phyloP scores from a whole-genome alignment of 2,888 invertebrate species.

The Lasioglossum zephyrum region DNA sequence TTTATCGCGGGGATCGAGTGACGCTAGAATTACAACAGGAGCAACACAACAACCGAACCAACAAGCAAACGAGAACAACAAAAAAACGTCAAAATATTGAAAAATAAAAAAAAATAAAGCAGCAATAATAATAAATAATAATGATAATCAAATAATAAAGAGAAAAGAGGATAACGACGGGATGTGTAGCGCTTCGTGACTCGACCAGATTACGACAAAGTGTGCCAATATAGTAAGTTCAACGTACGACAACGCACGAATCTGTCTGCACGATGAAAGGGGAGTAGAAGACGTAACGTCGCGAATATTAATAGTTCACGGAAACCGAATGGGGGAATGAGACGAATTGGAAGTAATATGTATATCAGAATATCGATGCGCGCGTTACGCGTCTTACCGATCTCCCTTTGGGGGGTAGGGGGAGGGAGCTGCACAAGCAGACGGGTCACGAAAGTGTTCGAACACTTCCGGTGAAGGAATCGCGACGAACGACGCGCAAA shows the following conservation, averaged over 20 bases:
- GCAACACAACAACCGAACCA: conserved; percentile 19
- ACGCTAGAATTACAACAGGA: conserved; percentile 64
- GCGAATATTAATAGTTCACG: conserved; percentile 15
- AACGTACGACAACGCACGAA: conserved; percentile 33
- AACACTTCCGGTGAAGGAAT: conserved; percentile 6
- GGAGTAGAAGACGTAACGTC: conserved; percentile 17
- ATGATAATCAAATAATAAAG: conserved; percentile 37
- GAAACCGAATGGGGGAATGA: background rate
- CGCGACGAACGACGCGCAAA: conserved; percentile 6
- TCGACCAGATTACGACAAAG: conserved; percentile 60
- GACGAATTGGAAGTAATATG: background rate
- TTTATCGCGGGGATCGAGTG: conserved; percentile 74
- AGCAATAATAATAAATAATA: conserved; percentile 32
- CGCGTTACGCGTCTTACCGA: conserved; percentile 38
- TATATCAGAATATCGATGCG: conserved; percentile 26
- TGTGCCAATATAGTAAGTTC: conserved; percentile 62
- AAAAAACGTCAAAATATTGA: conserved; percentile 55
- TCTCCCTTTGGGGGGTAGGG: conserved; percentile 1
- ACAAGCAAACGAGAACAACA: conserved; percentile 16
- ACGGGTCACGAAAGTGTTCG: conserved; percentile 1
- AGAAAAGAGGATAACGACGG: conserved; percentile 42
- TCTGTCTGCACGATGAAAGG: conserved; percentile 8
- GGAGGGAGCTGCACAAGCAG: background rate
- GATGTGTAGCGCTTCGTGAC: conserved; percentile 64
- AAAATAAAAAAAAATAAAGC: conserved; percentile 44